Base-by-base conservation (phyloP, 2,888 invertebrate genomes). In the Cynaeus angustus region DNA sequence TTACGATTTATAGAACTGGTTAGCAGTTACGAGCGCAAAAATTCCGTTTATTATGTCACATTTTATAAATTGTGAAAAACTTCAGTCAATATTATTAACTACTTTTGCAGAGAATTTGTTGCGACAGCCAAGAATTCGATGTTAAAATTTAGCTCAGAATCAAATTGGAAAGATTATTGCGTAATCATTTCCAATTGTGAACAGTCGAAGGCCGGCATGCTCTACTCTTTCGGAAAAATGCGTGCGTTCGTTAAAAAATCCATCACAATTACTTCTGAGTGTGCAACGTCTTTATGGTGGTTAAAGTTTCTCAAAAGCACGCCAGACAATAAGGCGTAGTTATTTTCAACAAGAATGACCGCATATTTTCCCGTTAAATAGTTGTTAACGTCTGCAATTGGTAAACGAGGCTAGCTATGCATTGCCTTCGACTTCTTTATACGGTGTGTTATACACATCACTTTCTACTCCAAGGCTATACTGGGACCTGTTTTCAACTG, bases 371-470 rank as follows among this genome's bases (percentile, higher is more conserved):
- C 68, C 70, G 67, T 64, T 72, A 72, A 72, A 73, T 67, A 61
- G 70, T 69, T 68, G 65, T 70, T 59, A 70, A 68, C 72, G 68
- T 58, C 67, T 68, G 52, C 72, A 73, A 74, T 74, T 59, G 65
- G 66, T 66, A 73, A 74, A 74, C 66, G 66, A 72, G 72, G 74
- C 71, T 72, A 74, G 72, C 21, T 66, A 67, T 55, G 65, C 69
- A 62, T 68, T 70, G 70, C 69, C 74, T 73, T 72, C 73, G 58
- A 72, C 70, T 70, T 68, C 70, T 72, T 70, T 74, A 72, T 73
- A 70, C 58, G 73, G 72, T 50, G 43, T 70, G 64, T 62, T 70
- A 55, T 62, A 70, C 59, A 68, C 69, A 74, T 72, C 72, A 74
- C 74, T 74, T 74, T 74, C 74, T 71, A 74, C 69, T 72, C 41